Percentiles rank a stretch among this genome's conserved stretches.
Evolutionary conservation across 2,113 vertebrate genomes (phyloP).

Genomic region (Tenebrosternarchus preto): DNA sequence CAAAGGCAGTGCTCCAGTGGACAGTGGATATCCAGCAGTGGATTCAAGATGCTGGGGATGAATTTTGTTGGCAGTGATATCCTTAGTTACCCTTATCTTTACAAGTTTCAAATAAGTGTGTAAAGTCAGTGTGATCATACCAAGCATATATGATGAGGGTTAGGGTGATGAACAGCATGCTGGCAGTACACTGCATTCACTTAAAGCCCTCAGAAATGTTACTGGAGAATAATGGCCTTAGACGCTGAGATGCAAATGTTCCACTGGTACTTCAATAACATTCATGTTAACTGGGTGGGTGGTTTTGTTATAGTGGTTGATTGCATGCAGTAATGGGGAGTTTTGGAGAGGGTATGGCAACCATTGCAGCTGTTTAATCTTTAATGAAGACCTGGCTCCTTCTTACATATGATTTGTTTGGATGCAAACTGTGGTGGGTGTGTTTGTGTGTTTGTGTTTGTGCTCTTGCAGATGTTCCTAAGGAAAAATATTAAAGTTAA

Average conservation of each 20-base stretch:
- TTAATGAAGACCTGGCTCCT: too few relatives aligned
- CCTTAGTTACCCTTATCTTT: constrained; percentile 2
- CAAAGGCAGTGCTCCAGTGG: too few relatives aligned
- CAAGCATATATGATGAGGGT: neutral
- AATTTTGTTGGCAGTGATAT: neutral
- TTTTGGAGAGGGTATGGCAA: constrained; percentile 7
- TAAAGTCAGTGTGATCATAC: neutral
- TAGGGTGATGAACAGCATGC: neutral
- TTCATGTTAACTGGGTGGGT: neutral
- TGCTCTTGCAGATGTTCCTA: too few relatives aligned
- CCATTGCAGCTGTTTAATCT: neutral
- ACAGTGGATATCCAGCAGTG: neutral
- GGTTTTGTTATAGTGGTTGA: constrained; percentile 8
- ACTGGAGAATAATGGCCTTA: neutral
- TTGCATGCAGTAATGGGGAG: constrained; percentile 29
- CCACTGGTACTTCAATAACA: neutral
- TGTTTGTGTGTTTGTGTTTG: too few relatives aligned
- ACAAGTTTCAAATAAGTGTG: neutral
- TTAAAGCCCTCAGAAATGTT: neutral
- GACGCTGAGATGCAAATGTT: neutral
- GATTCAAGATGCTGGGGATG: neutral
- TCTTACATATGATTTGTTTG: too few relatives aligned
- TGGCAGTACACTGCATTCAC: neutral
- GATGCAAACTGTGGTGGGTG: neutral
- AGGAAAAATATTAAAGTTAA: too few relatives aligned